These are phyloP conservation scores for Botia almorhae DNA, from an alignment of 2,797 vertebrate genomes.

Conservation along the genomic window DNA sequence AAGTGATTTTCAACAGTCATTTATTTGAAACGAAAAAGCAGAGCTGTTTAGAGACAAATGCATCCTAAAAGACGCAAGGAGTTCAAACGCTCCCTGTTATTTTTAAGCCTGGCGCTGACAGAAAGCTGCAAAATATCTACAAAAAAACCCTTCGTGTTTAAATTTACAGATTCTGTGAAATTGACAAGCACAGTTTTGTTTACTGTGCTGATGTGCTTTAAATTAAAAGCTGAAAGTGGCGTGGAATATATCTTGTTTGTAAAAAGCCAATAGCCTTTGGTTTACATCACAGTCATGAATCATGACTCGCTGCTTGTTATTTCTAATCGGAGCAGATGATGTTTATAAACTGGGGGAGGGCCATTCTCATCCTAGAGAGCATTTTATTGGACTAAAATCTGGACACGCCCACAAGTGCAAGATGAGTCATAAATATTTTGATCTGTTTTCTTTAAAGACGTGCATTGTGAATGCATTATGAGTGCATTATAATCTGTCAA, in stretches of 20 bases:
- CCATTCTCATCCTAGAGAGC: no score
- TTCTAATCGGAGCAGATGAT: background rate
- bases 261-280: no score
- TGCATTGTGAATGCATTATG: background rate
- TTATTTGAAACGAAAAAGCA: slow-evolving; percentile 29
- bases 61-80: background rate
- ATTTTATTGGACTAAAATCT: background rate
- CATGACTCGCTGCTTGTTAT: no score
- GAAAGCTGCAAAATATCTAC: slow-evolving; percentile 18
- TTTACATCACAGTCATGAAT: no score
- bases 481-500: no score
- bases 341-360: background rate
- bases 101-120: background rate
- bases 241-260: no score
- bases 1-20: slow-evolving; percentile 28
- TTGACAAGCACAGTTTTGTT: background rate
- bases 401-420: background rate
- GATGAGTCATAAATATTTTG: background rate
- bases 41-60: slow-evolving; percentile 32
- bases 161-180: background rate
- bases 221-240: no score
- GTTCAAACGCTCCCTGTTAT: slow-evolving; percentile 6
- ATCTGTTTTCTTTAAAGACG: background rate
- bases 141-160: background rate
- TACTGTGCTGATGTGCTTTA: background rate